Evolutionary conservation across 1,140 invertebrate genomes (phyloP), one percentile per base, ranked within the genome.

Genomic region (Brachionus plicatilis): DNA sequence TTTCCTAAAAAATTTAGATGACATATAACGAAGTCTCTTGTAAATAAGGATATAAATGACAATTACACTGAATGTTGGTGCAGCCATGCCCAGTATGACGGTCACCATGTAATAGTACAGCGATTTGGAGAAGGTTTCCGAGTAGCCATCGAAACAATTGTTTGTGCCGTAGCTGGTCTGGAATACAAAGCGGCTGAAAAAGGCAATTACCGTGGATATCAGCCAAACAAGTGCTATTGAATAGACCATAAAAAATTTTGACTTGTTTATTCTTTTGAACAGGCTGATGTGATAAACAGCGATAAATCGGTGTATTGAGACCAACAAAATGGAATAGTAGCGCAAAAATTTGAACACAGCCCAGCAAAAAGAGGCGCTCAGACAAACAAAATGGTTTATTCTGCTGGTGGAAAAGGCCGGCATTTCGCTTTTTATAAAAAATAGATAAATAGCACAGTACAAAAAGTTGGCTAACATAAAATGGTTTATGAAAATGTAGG

Each of bases 391-490:
- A 20, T 76, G 41, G 45, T 50, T 76, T 24, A 76, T 24, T 14
- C 27, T 11, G 43, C 11, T 47, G 43, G 20, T 50, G 14, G 43
- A 24, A 76, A 76, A 76, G 20, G 2, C 7, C 14, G 72, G 72
- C 27, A 14, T 76, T 76, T 76, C 72, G 20, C 43, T 50, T 76
- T 76, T 76, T 0, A 76, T 76, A 29, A n/a, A 76, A 4, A 53
- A 9, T 3, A 50, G n/a, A 33, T 76, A 76, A 27, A 76, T 76
- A 29, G n/a, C 7, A 20, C 72, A 76, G 24, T 76, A 76, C 4
- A 76, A 50, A 76, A 76, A 76, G n/a, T 76, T 76, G 12, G 72
- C 45, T 29, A 76, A 29, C 6, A 76, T 76, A 76, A 76, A 76
- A 76, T 76, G 72, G 24, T 76, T 76, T 9, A 76, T 76, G 20